Evolutionary conservation across 1,140 invertebrate species (phyloP), one percentile per base, ranked within the genome.

Genomic region (Bombus turneri): DNA sequence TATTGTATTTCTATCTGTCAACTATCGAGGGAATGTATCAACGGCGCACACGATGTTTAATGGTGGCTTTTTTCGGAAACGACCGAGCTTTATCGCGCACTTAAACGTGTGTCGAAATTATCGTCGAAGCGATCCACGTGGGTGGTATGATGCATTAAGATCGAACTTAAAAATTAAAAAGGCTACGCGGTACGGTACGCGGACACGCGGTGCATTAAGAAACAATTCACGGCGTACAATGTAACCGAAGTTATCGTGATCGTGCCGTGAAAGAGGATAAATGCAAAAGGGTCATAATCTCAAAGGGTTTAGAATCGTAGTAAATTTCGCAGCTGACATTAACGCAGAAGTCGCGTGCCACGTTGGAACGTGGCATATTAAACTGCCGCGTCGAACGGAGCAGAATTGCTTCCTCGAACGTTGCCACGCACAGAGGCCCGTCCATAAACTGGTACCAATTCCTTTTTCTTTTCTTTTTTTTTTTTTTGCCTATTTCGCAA

Each of bases 331-430:
- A 71, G 83, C 83, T 85, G 83, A 85, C 83, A 80, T 85, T 85
- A 85, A 85, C 83, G 83, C 57, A 73, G 76, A 72, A n/a, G 83
- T 85, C 83, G 83, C 83, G 83, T 85, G 83, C 83, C 83, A n/a
- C 18, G 53, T 8, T 31, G 66, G 47, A 80, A 84, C 83, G 76
- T 41, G 64, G 64, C 47, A 39, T 57, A 83, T 69, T 83, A 78
- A 83, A 83, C 74, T 18, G 37, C 68, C 41, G 28, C 77, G 68
- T 85, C 83, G 77, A 85, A 84, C 75, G 28, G 9, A n/a, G 76
- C 59, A 53, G 47, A 53, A 53, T 53, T 73, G 28, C 66, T 69
- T 83, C 25, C 71, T 47, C 6, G 59, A 77, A 66, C 74, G 41
- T 37, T 18, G 43, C 59, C 39, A 15, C 28, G 37, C 28, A 28